Conservation (phyloP, 2,113 vertebrate species). For the Ammospiza caudacuta region DNA sequence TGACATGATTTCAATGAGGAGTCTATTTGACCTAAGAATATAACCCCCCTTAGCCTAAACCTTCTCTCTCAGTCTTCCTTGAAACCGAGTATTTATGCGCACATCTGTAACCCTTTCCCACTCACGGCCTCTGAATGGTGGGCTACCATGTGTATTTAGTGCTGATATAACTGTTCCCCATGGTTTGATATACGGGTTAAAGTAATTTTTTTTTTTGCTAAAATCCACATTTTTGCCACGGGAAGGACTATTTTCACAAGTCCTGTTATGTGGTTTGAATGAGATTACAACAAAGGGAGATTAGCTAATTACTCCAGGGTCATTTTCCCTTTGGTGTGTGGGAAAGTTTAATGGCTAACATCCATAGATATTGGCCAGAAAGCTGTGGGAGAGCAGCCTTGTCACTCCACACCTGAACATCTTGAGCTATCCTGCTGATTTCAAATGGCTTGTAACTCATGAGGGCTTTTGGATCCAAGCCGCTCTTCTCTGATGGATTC, state of each 20-base stretch:
- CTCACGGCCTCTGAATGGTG: background rate
- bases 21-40: background rate
- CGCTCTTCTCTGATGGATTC: background rate
- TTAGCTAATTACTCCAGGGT: slow-evolving; percentile 37
- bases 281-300: slow-evolving; percentile 9
- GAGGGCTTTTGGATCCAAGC: accelerated
- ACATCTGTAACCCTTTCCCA: background rate
- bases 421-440: background rate
- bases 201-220: background rate
- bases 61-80: background rate
- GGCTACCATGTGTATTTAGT: background rate
- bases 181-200: background rate
- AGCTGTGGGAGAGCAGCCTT: background rate
- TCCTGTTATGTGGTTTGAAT: background rate
- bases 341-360: background rate
- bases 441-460: background rate
- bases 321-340: background rate
- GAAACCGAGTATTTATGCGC: background rate
- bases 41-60: background rate
- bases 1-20: background rate
- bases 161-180: slow-evolving; percentile 7
- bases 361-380: background rate
- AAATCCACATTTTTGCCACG: background rate
- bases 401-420: background rate
- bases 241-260: slow-evolving; percentile 19